phyloP scores from a whole-genome alignment of 2,888 invertebrate genomes.

The Alsophila aescularia region DNA sequence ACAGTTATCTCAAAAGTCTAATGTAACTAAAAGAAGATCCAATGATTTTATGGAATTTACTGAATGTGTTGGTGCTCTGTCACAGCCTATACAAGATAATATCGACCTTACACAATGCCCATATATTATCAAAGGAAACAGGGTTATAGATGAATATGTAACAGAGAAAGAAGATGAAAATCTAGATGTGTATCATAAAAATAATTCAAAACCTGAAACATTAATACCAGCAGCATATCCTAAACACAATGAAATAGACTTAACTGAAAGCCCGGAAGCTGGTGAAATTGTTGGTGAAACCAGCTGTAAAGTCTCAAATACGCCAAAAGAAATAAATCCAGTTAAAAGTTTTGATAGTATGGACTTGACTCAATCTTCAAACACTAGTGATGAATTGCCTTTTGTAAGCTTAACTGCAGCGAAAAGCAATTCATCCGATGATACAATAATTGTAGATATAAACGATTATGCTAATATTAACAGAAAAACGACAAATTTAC shows the following conservation, averaged over 20 bases:
- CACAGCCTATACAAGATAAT: constrained; percentile 42
- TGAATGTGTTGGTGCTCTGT: constrained; percentile 54
- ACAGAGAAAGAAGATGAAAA: background rate
- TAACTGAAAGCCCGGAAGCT: constrained; percentile 50
- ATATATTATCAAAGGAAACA: constrained; percentile 20
- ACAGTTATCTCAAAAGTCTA: constrained; percentile 43
- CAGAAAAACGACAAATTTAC: constrained; percentile 1
- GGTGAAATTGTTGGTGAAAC: constrained; percentile 6
- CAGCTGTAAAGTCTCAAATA: constrained; percentile 10
- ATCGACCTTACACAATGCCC: constrained; percentile 54
- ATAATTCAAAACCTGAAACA: background rate
- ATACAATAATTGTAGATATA: constrained; percentile 51
- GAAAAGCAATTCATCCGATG: constrained; percentile 43
- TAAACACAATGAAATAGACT: constrained; percentile 47
- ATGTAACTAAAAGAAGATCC: constrained; percentile 53
- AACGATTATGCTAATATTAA: constrained; percentile 39
- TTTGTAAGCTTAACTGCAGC: constrained; percentile 48
- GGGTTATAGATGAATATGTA: background rate
- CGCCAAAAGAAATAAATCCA: constrained; percentile 1
- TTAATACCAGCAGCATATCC: background rate
- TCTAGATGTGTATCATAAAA: background rate
- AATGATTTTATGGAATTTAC: constrained; percentile 73
- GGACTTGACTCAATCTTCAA: constrained; percentile 65
- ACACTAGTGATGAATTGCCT: constrained; percentile 60
- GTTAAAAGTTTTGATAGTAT: constrained; percentile 37